phyloP scores from a whole-genome alignment of 1,140 invertebrate genomes.

The Caenorhabditis briggsae region DNA sequence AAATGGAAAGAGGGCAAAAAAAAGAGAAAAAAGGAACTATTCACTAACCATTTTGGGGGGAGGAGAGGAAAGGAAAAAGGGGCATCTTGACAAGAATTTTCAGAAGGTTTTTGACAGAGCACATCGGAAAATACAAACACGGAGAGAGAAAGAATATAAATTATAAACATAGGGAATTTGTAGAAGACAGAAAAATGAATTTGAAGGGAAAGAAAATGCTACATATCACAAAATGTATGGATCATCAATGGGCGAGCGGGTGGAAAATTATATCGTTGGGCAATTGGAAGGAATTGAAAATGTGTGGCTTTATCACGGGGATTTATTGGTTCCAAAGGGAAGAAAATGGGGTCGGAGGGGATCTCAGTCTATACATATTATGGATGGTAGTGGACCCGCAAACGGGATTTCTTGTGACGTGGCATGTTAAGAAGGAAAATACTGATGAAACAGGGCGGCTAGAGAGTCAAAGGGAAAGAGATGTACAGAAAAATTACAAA shows the following conservation, averaged over 20 bases:
- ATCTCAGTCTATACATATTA: constrained; percentile 52
- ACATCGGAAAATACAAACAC: constrained; percentile 20
- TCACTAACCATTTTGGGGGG: constrained; percentile 8
- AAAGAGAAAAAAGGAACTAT: constrained; percentile 8
- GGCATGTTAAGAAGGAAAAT: constrained; percentile 13
- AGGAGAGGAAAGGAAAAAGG: not conserved
- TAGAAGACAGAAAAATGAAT: not conserved
- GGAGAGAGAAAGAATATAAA: not conserved
- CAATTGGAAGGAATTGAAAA: constrained; percentile 13
- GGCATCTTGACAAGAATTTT: constrained; percentile 26
- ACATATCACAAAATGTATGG: constrained; percentile 50
- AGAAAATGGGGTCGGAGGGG: not conserved
- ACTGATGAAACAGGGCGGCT: constrained; percentile 6
- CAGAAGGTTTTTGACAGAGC: not conserved
- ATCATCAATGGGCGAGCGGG: constrained; percentile 41
- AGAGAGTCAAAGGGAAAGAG: not conserved
- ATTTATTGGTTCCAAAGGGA: not conserved
- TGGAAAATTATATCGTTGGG: constrained; percentile 39
- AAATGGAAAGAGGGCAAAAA: not conserved
- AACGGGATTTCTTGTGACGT: constrained; percentile 45
- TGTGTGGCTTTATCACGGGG: constrained; percentile 34
- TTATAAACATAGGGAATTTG: not conserved
- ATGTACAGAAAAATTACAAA: not conserved
- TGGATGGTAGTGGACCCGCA: constrained; percentile 16
- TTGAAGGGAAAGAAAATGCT: constrained; percentile 25